These are phyloP conservation scores for Phyto melanocephala DNA, from an alignment of 2,888 invertebrate species.

Conservation along the genomic window DNA sequence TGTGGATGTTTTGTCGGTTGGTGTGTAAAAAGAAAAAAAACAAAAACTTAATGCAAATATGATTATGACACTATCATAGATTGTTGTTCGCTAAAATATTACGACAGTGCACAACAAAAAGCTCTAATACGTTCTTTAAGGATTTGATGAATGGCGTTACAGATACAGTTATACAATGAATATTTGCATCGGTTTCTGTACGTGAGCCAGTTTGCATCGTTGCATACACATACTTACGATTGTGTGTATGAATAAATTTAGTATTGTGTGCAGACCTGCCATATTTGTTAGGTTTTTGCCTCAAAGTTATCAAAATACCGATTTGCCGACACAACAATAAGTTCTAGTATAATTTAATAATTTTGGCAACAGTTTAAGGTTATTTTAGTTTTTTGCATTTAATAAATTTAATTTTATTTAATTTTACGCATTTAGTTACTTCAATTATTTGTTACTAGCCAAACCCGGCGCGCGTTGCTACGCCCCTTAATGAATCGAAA, in stretches of 20 bases:
- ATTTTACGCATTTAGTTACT: too few species aligned
- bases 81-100: slow-evolving; percentile 42
- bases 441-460: too few species aligned
- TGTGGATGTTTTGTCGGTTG: background rate
- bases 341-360: too few species aligned
- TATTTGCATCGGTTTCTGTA: background rate
- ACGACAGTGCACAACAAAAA: slow-evolving; percentile 15
- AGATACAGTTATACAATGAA: slow-evolving; percentile 8
- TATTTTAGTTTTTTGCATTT: too few species aligned
- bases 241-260: background rate
- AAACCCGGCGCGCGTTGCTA: too few species aligned
- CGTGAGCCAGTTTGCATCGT: background rate
- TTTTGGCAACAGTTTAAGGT: too few species aligned
- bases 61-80: slow-evolving; percentile 54
- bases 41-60: slow-evolving; percentile 46
- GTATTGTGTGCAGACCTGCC: background rate
- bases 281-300: too few species aligned
- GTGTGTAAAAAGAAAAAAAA: background rate
- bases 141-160: slow-evolving; percentile 48
- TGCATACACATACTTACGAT: background rate
- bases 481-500: too few species aligned
- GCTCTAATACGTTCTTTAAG: slow-evolving; percentile 30
- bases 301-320: too few species aligned
- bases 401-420: too few species aligned
- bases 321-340: too few species aligned